Percentiles rank a stretch among this genome's conserved stretches.
Conservation (phyloP, 2,888 invertebrate species). For the Cancer borealis region DNA sequence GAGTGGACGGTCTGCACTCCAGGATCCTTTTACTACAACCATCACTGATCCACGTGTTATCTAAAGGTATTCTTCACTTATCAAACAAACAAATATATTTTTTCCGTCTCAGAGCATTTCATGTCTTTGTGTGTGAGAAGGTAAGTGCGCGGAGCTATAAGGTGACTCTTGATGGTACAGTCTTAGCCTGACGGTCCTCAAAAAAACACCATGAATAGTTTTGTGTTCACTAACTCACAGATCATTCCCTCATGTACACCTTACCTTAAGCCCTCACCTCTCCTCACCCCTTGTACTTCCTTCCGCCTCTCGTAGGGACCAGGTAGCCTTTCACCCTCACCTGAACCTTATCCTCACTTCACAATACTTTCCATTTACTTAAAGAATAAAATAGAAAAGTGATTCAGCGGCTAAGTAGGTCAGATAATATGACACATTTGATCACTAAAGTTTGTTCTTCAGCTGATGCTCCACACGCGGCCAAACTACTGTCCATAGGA, state of each 20-base stretch:
- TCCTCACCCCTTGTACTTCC: background rate
- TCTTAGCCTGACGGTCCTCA: no score
- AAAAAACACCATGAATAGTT: no score
- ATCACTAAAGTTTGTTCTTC: background rate
- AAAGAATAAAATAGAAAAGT: background rate
- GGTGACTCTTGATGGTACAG: no score
- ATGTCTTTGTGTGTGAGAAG: no score
- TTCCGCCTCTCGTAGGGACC: background rate
- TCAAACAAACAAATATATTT: no score
- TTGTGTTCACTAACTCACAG: no score
- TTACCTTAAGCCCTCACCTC: background rate
- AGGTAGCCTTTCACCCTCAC: background rate
- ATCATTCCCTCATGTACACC: background rate
- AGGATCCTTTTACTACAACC: background rate
- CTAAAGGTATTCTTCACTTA: no score
- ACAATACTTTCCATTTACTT: background rate
- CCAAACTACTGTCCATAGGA: no score
- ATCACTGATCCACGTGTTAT: no score
- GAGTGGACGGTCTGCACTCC: background rate
- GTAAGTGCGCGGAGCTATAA: no score
- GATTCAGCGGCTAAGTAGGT: background rate
- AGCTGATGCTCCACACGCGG: background rate
- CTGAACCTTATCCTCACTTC: background rate
- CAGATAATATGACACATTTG: background rate
- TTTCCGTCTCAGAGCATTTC: no score